Base-by-base conservation (phyloP, 2,113 vertebrate species). In the Eurystomus gularis region DNA sequence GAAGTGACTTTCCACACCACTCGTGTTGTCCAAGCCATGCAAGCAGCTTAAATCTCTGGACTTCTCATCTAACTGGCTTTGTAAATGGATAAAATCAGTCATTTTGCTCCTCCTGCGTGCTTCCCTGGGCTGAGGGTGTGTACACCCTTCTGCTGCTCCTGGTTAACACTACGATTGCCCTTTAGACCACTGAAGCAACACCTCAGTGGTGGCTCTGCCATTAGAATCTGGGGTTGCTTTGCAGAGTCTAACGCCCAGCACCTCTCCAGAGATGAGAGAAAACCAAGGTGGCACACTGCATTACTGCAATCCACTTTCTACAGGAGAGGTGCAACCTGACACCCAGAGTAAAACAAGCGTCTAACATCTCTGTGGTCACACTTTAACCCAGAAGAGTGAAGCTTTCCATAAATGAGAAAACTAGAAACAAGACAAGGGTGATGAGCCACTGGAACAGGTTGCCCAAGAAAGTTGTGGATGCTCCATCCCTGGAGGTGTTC, bases 1-100 rank as follows among this genome's bases (percentile, higher is more conserved):
- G 6, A 61, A 35, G 6, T 0, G 0, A 73, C 16, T 18, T 64
- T n/a, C 33, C 0, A 0, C 1, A 2, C 33, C 52, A 24, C 16
- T 24, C 1, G 0, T 3, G 8, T 18, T 7, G 2, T 15, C 23
- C 65, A 25, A 77, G 29, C 28, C 44, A 29, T 1, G 4, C 25
- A 69, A 65, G 39, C 55, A 39, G 35, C 52, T 82, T 26, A 28
- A 18, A 44, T 17, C 33, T 80, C 66, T 28, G 8, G 4, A 44
- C 62, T 4, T 65, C 7, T 52, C 12, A 0, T 15, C 77, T 28
- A 17, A 69, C 21, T n/a, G 44, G 25, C 5, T 20, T 44, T 33
- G 21, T 25, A 21, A 58, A 72, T 0, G 2, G 61, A 13, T 44
- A 17, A 86, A 81, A 65, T 20, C 14, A 2, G 55, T 40, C 48